Evolutionary conservation across 2,797 vertebrate species (phyloP).

Genomic region (Propithecus perrieri): DNA sequence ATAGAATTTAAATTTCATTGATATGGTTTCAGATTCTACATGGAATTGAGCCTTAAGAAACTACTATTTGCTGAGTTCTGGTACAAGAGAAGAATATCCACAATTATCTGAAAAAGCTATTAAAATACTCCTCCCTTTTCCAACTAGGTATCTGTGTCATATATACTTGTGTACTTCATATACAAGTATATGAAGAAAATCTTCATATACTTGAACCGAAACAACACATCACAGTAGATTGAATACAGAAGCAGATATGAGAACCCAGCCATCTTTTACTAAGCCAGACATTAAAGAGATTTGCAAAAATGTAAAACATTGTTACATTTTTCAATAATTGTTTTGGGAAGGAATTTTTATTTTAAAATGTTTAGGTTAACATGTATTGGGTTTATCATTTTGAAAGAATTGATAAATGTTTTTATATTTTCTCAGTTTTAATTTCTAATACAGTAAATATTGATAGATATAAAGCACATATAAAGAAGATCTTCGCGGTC

Average conservation of each 20-base stretch:
- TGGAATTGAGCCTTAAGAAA: constrained; percentile 7
- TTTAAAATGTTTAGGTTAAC: constrained; percentile 5
- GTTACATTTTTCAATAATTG: not conserved
- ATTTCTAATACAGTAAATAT: not conserved
- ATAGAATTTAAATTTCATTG: not conserved
- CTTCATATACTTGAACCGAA: not conserved
- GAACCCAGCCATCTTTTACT: not conserved
- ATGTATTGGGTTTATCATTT: not conserved
- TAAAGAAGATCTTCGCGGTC: not conserved
- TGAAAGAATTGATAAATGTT: not conserved
- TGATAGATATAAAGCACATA: not conserved
- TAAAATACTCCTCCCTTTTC: not conserved
- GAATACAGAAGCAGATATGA: not conserved
- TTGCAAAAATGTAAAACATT: constrained; percentile 26
- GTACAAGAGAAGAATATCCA: not conserved
- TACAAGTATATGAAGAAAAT: no score
- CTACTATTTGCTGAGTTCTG: not conserved
- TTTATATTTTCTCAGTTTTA: not conserved
- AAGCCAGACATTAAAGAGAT: not conserved
- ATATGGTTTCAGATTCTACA: not conserved
- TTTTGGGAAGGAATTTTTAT: constrained; percentile 41
- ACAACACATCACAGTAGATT: not conserved
- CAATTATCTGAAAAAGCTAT: not conserved
- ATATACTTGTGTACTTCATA: no score
- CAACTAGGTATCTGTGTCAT: no score